phyloP scores from a whole-genome alignment of 1,140 invertebrate genomes.

The Doryteuthis pealeii region DNA sequence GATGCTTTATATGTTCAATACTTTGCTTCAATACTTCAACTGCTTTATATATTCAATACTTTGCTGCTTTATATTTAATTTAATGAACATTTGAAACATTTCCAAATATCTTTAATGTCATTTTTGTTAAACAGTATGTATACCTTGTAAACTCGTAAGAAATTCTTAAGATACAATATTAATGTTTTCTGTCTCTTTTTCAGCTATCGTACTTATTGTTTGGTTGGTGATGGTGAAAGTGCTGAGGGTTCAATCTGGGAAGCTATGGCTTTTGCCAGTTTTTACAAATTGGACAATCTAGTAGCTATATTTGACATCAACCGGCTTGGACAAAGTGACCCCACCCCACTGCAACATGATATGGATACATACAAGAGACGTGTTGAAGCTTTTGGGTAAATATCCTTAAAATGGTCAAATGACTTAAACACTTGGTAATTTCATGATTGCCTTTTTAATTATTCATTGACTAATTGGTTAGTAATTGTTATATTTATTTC shows the following conservation, averaged over 20 bases:
- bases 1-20: too few species aligned
- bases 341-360: conserved; percentile 89
- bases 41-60: too few species aligned
- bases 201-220: conserved; percentile 82
- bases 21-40: too few species aligned
- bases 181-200: too few species aligned
- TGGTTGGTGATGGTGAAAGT: conserved; percentile 97
- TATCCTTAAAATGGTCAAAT: not conserved
- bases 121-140: too few species aligned
- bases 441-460: not conserved
- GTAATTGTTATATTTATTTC: not conserved
- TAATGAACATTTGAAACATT: too few species aligned
- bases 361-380: conserved; percentile 86
- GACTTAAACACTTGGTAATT: not conserved
- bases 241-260: conserved; percentile 99
- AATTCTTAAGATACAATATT: too few species aligned
- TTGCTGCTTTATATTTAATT: too few species aligned
- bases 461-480: not conserved
- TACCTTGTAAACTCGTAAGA: too few species aligned
- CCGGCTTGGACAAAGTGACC: conserved; percentile 93
- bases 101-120: too few species aligned
- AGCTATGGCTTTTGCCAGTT: conserved; percentile 88
- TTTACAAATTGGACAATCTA: conserved; percentile 96
- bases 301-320: conserved; percentile 97
- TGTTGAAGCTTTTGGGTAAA: conserved; percentile 86